phyloP scores from a whole-genome alignment of 2,888 invertebrate species.

The Unio pictorum region DNA sequence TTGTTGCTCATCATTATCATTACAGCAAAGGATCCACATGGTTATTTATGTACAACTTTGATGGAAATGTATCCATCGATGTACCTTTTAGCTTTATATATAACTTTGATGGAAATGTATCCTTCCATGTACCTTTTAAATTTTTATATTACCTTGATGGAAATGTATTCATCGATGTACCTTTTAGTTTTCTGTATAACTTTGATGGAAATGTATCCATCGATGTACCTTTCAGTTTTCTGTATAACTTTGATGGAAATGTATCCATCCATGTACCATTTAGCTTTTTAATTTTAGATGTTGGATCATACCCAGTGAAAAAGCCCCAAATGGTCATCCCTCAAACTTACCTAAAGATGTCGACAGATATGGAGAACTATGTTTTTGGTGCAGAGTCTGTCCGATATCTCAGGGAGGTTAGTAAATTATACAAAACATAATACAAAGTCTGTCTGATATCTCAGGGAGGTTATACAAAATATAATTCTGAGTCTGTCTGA shows the following conservation, averaged over 20 bases:
- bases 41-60: too few species aligned
- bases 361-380: conserved; percentile 64
- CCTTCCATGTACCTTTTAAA: neutral
- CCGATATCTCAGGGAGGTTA: conserved; percentile 68
- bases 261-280: neutral
- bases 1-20: too few species aligned
- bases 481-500: too few species aligned
- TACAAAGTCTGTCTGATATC: too few species aligned
- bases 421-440: conserved; percentile 4
- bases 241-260: neutral
- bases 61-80: neutral
- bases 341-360: conserved; percentile 66
- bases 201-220: neutral
- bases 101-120: neutral
- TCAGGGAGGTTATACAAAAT: too few species aligned
- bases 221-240: neutral
- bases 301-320: conserved; percentile 33
- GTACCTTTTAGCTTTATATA: too few species aligned
- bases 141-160: too few species aligned
- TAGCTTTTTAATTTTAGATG: conserved; percentile 31
- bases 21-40: too few species aligned
- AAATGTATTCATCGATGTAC: neutral
- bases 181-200: too few species aligned
- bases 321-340: conserved; percentile 55
- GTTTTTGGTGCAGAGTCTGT: conserved; percentile 65